These are phyloP conservation scores for Sus cebifrons DNA, from an alignment of 2,797 vertebrate genomes.

Conservation along the genomic window DNA sequence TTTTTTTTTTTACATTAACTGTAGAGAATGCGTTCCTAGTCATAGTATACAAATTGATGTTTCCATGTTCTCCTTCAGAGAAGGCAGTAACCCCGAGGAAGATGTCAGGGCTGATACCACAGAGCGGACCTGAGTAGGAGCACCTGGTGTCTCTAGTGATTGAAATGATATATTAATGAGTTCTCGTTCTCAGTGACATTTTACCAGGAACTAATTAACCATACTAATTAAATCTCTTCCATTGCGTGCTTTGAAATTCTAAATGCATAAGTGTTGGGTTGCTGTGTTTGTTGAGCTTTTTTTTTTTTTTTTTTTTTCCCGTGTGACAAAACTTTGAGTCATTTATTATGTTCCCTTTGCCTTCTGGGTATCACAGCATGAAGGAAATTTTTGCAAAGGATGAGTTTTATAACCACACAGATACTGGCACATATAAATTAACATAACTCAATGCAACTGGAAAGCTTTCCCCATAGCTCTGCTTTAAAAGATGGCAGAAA, in stretches of 20 bases:
- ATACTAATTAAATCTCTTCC: constrained; percentile 80
- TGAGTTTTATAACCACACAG: constrained; percentile 62
- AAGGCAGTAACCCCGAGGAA: constrained; percentile 40
- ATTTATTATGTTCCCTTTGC: constrained; percentile 71
- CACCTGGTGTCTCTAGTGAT: constrained; percentile 76
- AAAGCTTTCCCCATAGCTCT: not conserved
- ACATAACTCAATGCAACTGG: not conserved
- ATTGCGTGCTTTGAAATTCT: constrained; percentile 59
- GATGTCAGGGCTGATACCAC: not conserved
- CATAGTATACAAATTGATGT: constrained; percentile 37
- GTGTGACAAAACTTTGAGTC: constrained; percentile 65
- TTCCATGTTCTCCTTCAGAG: constrained; percentile 45
- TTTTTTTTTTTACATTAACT: constrained; percentile 2
- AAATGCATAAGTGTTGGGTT: not conserved
- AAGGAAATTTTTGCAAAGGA: constrained; percentile 35
- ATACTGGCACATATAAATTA: constrained; percentile 52
- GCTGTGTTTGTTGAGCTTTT: constrained; percentile 52
- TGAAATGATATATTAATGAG: constrained; percentile 83
- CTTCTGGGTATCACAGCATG: constrained; percentile 48
- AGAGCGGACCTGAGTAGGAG: not conserved
- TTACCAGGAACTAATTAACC: constrained; percentile 84
- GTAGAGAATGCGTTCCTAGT: not conserved
- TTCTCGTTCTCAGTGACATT: constrained; percentile 83
- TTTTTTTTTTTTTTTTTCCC: not conserved
- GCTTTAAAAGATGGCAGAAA: constrained; percentile 27